Conservation (phyloP, 2,888 invertebrate genomes). For the Nephrotoma flavescens region DNA sequence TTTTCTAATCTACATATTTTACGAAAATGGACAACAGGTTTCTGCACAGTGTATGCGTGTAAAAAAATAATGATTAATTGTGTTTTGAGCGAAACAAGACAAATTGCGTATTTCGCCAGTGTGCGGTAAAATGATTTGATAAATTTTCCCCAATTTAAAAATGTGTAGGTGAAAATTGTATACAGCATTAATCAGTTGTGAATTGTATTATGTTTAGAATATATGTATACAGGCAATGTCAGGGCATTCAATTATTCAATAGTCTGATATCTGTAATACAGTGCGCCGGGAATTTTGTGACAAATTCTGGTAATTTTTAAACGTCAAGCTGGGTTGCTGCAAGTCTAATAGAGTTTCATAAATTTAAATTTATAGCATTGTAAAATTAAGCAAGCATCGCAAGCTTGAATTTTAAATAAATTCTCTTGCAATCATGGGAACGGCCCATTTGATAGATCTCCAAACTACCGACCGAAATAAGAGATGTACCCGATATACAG, state of each 20-base stretch:
- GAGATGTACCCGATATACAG: too few relatives aligned
- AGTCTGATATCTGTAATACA: neutral
- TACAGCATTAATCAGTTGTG: neutral
- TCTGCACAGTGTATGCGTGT: neutral
- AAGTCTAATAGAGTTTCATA: too few relatives aligned
- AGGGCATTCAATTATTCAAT: neutral
- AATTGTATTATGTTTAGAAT: neutral
- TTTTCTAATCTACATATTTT: too few relatives aligned
- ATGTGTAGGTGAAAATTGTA: neutral
- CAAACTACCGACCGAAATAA: too few relatives aligned
- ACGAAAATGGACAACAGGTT: neutral
- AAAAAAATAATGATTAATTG: neutral
- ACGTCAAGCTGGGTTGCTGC: too few relatives aligned
- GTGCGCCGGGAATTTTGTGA: too few relatives aligned
- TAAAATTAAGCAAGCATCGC: too few relatives aligned
- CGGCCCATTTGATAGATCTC: too few relatives aligned
- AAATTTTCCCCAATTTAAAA: neutral
- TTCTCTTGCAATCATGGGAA: too few relatives aligned
- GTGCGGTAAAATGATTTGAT: neutral
- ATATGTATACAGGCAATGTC: neutral
- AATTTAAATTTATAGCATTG: too few relatives aligned
- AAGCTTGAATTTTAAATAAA: too few relatives aligned
- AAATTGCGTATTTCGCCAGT: neutral
- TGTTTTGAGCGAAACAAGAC: neutral
- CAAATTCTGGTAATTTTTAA: too few relatives aligned